phyloP scores from a whole-genome alignment of 2,888 invertebrate species.

The Rhimphoctona megacephalus region DNA sequence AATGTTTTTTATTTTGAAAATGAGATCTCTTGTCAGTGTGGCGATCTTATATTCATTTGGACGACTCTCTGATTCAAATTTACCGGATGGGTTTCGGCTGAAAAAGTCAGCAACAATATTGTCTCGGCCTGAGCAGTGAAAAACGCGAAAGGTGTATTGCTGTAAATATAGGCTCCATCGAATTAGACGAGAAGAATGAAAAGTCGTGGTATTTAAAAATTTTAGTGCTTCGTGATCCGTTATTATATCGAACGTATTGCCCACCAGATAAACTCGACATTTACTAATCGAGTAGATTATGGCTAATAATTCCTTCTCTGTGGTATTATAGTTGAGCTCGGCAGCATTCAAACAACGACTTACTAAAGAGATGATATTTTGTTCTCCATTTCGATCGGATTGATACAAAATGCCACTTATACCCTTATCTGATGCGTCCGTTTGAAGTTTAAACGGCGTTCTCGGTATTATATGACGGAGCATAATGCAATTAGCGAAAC shows the following conservation, averaged over 20 bases:
- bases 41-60: background rate
- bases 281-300: slow-evolving; percentile 66
- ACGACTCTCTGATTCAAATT: background rate
- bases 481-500: slow-evolving; percentile 47
- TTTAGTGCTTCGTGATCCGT: slow-evolving; percentile 66
- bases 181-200: background rate
- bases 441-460: slow-evolving; percentile 58
- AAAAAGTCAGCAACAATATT: slow-evolving; percentile 71
- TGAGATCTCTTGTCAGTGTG: background rate
- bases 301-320: slow-evolving; percentile 42
- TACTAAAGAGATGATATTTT: slow-evolving; percentile 65
- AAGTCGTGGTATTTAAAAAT: slow-evolving; percentile 65
- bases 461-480: slow-evolving; percentile 10
- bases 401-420: slow-evolving; percentile 70
- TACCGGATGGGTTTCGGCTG: slow-evolving; percentile 66
- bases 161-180: slow-evolving; percentile 3
- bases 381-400: slow-evolving; percentile 18
- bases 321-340: slow-evolving; percentile 3
- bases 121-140: slow-evolving; percentile 63
- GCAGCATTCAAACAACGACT: slow-evolving; percentile 65
- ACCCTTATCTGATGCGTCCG: slow-evolving; percentile 58
- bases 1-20: background rate
- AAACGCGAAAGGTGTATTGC: background rate
- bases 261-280: slow-evolving; percentile 68
- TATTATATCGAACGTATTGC: slow-evolving; percentile 69